Conservation (phyloP, 2,888 invertebrate genomes). For the Papilio protenor region DNA sequence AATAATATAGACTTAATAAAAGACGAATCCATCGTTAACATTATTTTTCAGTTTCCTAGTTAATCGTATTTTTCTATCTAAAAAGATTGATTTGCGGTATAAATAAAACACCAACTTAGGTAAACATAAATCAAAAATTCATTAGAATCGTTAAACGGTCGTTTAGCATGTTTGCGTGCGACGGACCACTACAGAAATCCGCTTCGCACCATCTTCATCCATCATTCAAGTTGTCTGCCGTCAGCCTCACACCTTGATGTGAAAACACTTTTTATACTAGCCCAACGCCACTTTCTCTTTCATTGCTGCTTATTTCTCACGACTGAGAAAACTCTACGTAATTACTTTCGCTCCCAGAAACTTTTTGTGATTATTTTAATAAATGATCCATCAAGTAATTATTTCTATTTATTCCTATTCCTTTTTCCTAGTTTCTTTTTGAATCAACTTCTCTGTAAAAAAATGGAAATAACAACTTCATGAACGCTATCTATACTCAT, state of each 20-base stretch:
- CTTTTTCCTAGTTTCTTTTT: too few relatives aligned
- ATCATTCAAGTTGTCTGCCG: conserved; percentile 63
- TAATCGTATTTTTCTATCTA: background rate
- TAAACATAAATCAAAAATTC: conserved; percentile 45
- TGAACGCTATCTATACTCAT: background rate
- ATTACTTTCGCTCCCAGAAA: conserved; percentile 1
- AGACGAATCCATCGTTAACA: too few relatives aligned
- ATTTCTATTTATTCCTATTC: background rate
- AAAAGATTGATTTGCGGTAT: background rate
- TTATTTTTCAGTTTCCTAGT: too few relatives aligned
- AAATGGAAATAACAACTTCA: conserved; percentile 56
- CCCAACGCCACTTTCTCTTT: conserved; percentile 42
- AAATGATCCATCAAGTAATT: background rate
- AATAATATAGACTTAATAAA: too few relatives aligned
- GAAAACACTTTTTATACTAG: conserved; percentile 48
- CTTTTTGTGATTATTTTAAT: background rate
- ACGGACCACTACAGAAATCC: conserved; percentile 52
- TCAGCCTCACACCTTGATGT: conserved; percentile 49
- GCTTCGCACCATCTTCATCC: conserved; percentile 59
- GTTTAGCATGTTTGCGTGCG: conserved; percentile 51
- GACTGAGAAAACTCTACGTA: background rate
- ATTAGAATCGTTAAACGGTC: conserved; percentile 47
- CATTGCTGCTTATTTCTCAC: conserved; percentile 33
- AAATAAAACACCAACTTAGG: background rate
- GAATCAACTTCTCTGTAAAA: conserved; percentile 31